Base-by-base conservation (phyloP, 2,888 invertebrate species). In the Zootermopsis nevadensis region DNA sequence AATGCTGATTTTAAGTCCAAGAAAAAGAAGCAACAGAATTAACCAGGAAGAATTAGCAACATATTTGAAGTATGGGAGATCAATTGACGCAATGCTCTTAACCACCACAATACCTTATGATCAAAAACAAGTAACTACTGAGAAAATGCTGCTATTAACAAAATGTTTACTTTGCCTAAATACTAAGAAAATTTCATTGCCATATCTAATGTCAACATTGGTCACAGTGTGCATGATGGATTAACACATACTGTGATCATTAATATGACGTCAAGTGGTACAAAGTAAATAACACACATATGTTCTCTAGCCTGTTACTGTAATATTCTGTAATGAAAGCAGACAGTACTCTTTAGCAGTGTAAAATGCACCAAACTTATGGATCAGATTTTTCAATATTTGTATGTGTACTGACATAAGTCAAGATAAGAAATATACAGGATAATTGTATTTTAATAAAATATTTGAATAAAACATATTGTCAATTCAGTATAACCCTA, bases 401-500 rank as follows among this genome's bases (percentile, higher is more conserved):
- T 67, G 67, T 67, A 27, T 67, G 67, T 67, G 67, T 67, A 67
- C 15, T 30, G 31, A 67, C 27, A 8, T 60, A 60, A 27, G 31
- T 67, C 3, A 67, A 27, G 67, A 67, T 67, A 15, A 66, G 4
- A 67, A 30, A 53, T 53, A 53, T 53, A 53, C 27, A 67, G 7
- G 4, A 67, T 67, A 67, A n/a, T 30, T 67, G 67, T 67, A 67
- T 67, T 67, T 67, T 67, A 67, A 67, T 67, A 67, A 27, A 27
- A 67, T 67, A 27, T 67, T 67, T 67, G 2, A 67, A 27, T 27
- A 67, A 67, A 2, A 27, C 30, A 67, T 53, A 38, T 10, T 38
- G 38, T 38, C 4, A 38, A 38, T 38, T 38, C 38, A 4, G 10
- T 38, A 38, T 38, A 38, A 38, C 10, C 38, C 38, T 38, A 10